Base-by-base conservation (phyloP, 92 coral and sea anemone species). In the Parazoanthus darwini region DNA sequence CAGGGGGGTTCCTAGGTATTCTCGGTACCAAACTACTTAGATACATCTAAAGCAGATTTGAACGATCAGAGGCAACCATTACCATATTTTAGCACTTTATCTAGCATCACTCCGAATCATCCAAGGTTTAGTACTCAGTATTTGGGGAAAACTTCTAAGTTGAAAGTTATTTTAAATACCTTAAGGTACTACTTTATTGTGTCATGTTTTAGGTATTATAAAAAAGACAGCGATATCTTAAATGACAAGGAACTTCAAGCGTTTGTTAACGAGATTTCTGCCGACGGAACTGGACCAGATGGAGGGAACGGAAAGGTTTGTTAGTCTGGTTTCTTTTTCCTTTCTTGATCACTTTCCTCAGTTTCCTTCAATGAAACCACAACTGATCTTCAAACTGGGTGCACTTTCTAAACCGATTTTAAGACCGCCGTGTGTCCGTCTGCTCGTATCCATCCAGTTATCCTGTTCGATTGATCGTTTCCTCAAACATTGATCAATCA, bases 281-380 rank as follows among this genome's bases (percentile, higher is more conserved):
- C 80, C 38, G 74, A 86, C 8, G 92, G 92, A 5, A 29, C 68
- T 50, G 85, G 92, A 6, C 20, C 72, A 39, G 25, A 26, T 42
- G 92, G 94, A 37, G 89, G 92, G 65, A 43, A 58, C 16, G 95
- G 95, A 80, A 90, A 35, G 91, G 95, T 93, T 20, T 59, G 88
- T 66, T 20, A 4, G 3, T 1, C 14, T 54, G 59, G 20, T 54
- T 54, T 13, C 7, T 46, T 46, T 3, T 46, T 6, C 8, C 11
- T 46, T 46, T 46, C 16, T 11, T 11, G 15, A 54, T 13, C 16
- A 13, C 16, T 54, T 15, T 54, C 59, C 59, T 0, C 16, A 13
- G 59, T 54, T 54, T 54, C 59, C 59, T 11, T 54, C 59, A 54
- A 13, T 11, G 2, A 54, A 13, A 54, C 59, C 18, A 13, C 4